phyloP scores from a whole-genome alignment of 2,888 invertebrate genomes.

The Campoplex capitator region DNA sequence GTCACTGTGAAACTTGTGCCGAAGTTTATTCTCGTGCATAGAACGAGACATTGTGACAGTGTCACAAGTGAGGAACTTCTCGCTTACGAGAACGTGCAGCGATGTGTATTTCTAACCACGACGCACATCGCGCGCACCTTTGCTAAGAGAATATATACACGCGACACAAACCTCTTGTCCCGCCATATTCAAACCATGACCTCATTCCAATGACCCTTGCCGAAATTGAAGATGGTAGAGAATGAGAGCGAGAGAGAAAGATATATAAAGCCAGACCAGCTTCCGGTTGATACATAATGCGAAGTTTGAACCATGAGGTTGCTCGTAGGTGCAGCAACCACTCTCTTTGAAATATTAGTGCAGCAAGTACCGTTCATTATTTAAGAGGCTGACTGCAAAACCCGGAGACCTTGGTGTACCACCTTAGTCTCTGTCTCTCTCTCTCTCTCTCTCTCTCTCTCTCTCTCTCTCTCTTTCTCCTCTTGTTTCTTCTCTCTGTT shows the following conservation, averaged over 20 bases:
- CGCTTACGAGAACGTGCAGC: neutral
- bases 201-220: conserved; percentile 22
- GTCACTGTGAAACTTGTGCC: conserved; percentile 17
- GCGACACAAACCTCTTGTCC: conserved; percentile 25
- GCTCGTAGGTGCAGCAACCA: conserved; percentile 69
- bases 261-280: conserved; percentile 61
- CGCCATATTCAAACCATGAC: conserved; percentile 21
- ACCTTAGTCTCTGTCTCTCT: conserved; percentile 50
- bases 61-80: conserved; percentile 36
- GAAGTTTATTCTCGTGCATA: conserved; percentile 2
- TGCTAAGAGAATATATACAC: conserved; percentile 23
- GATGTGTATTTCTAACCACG: conserved; percentile 25
- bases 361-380: conserved; percentile 78
- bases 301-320: conserved; percentile 74
- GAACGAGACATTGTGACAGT: conserved; percentile 20
- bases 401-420: conserved; percentile 67
- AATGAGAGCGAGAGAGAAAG: conserved; percentile 29
- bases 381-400: conserved; percentile 74
- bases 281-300: conserved; percentile 77
- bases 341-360: conserved; percentile 78
- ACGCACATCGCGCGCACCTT: conserved; percentile 34
- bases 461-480: conserved; percentile 44
- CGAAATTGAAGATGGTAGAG: conserved; percentile 61
- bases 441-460: conserved; percentile 27
- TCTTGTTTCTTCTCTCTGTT: conserved; percentile 27